Conservation (phyloP, 2,888 invertebrate genomes). For the Stenolophus ochropezus region DNA sequence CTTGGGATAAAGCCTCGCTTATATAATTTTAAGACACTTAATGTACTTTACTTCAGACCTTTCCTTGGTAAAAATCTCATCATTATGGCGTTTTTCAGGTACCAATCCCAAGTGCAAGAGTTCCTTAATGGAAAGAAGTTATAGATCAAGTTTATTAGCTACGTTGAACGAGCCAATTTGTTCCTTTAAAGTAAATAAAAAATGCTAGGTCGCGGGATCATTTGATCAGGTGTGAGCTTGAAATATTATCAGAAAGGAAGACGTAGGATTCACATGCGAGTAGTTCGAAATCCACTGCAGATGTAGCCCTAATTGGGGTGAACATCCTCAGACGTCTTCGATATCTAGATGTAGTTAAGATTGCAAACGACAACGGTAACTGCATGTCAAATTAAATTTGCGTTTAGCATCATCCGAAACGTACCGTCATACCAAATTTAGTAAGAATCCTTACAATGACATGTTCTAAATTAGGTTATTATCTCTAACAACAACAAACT, state of each 20-base stretch:
- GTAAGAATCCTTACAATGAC: constrained; percentile 49
- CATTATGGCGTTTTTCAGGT: too few relatives aligned
- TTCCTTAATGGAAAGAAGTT: too few relatives aligned
- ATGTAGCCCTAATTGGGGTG: background rate
- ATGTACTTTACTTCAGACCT: constrained; percentile 21
- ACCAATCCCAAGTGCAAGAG: background rate
- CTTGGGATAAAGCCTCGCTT: constrained; percentile 9
- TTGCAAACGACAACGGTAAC: background rate
- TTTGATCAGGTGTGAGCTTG: background rate
- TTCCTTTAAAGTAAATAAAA: background rate
- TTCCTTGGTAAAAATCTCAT: too few relatives aligned
- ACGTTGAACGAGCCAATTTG: background rate
- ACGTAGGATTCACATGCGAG: background rate
- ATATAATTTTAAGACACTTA: constrained; percentile 13
- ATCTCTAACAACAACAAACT: constrained; percentile 57
- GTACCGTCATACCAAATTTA: too few relatives aligned
- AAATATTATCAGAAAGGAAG: background rate
- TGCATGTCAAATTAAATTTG: background rate
- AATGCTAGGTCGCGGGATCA: background rate
- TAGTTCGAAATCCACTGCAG: background rate
- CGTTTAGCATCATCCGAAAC: too few relatives aligned
- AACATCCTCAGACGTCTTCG: background rate
- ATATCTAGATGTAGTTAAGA: background rate
- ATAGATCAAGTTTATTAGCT: background rate
- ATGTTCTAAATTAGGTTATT: constrained; percentile 59